Conservation (phyloP, 2,113 vertebrate genomes). For the Proterorhinus semilunaris region DNA sequence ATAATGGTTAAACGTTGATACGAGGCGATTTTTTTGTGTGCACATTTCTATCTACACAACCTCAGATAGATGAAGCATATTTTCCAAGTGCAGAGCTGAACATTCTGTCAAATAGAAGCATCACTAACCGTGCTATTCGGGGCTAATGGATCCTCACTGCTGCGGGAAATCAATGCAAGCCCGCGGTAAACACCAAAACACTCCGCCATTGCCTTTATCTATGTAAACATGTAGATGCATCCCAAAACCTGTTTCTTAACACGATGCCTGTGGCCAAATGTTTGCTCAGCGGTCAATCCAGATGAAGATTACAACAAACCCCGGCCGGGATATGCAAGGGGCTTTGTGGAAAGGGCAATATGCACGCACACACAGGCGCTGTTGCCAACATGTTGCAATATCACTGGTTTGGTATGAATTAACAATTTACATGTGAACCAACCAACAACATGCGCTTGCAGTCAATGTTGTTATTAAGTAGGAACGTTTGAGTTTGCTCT, state of each 20-base stretch:
- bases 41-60: no score
- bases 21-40: no score
- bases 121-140: constrained; percentile 19
- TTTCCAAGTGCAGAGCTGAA: constrained; percentile 8
- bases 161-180: constrained; percentile 39
- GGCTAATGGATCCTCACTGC: constrained; percentile 49
- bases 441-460: no score
- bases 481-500: no score
- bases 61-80: no score
- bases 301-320: constrained; percentile 17
- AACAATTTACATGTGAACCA: neutral
- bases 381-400: neutral
- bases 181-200: constrained; percentile 29
- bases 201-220: constrained; percentile 20
- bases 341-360: neutral
- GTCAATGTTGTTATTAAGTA: no score
- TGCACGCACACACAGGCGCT: neutral
- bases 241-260: constrained; percentile 13
- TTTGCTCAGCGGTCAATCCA: constrained; percentile 23
- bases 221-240: constrained; percentile 7
- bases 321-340: neutral
- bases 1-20: no score
- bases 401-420: neutral
- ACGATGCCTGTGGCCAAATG: neutral
- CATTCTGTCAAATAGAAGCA: constrained; percentile 13